phyloP scores from a whole-genome alignment of 2,888 invertebrate genomes.

The Caenorhabditis sulstoni region DNA sequence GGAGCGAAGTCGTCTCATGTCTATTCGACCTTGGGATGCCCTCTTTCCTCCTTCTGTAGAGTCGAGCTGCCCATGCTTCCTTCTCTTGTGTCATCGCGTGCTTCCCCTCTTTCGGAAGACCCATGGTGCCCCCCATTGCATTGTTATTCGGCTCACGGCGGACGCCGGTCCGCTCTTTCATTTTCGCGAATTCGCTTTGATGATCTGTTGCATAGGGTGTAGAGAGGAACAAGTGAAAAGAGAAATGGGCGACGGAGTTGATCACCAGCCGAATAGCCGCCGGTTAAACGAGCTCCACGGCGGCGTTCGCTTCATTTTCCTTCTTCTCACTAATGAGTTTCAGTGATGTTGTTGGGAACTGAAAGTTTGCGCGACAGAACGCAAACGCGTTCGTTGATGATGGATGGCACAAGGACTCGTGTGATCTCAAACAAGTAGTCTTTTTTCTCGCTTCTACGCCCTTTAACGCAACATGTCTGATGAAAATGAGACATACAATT shows the following conservation, averaged over 20 bases:
- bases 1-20: slow-evolving; percentile 1
- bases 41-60: slow-evolving; percentile 6
- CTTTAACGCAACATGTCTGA: slow-evolving; percentile 21
- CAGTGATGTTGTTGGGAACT: neutral
- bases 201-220: slow-evolving; percentile 9
- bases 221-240: neutral
- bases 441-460: neutral
- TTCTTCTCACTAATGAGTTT: neutral
- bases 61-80: slow-evolving; percentile 1
- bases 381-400: slow-evolving; percentile 3
- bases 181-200: slow-evolving; percentile 1
- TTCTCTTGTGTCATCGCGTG: slow-evolving; percentile 15
- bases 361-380: slow-evolving; percentile 20
- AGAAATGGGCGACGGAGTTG: slow-evolving; percentile 1
- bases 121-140: neutral
- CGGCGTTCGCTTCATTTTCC: neutral
- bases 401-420: slow-evolving; percentile 1
- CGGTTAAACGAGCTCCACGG: neutral
- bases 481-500: neutral
- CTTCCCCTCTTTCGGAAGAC: no score
- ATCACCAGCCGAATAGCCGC: neutral
- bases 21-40: slow-evolving; percentile 18
- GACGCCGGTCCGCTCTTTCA: neutral
- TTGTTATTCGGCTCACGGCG: slow-evolving; percentile 40
- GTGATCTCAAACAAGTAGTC: neutral